These are phyloP conservation scores for Ianthella basta DNA, from an alignment of 37 sponge, comb jelly and placozoan genomes.

Conservation along the genomic window DNA sequence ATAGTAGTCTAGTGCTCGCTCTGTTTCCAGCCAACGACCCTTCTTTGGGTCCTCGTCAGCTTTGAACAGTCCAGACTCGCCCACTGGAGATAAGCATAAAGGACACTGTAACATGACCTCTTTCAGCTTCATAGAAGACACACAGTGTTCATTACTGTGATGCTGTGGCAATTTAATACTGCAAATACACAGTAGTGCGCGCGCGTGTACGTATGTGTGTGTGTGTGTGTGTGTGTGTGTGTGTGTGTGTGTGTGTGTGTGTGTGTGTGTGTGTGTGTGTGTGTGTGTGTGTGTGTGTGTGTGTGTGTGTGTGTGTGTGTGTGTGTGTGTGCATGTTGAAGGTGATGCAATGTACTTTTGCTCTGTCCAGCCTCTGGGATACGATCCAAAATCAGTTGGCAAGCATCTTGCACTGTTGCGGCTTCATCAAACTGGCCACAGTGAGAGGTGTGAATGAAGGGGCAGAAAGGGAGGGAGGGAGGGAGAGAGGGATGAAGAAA, in stretches of 20 bases:
- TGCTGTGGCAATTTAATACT: neutral
- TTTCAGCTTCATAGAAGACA: no score
- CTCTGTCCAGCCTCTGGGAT: constrained; percentile 15
- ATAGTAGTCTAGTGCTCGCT: constrained; percentile 12
- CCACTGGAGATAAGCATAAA: neutral
- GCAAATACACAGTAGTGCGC: neutral
- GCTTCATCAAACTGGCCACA: constrained; percentile 9
- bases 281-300: neutral
- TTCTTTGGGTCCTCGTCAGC: constrained; percentile 27
- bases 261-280: neutral
- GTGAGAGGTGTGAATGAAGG: neutral
- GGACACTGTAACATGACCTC: no score
- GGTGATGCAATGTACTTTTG: neutral
- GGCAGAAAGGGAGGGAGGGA: constrained; percentile 5
- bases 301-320: neutral
- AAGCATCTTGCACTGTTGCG: constrained; percentile 17
- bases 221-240: no score
- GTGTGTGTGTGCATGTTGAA: neutral
- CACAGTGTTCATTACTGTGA: no score
- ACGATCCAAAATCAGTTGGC: constrained; percentile 19
- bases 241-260: no score
- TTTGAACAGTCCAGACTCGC: constrained; percentile 13
- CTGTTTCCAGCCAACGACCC: constrained; percentile 25
- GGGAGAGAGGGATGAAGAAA: neutral
- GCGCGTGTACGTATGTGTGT: constrained; percentile 10